These are phyloP conservation scores for Pseudorhombus dupliciocellatus DNA, from an alignment of 2,113 vertebrate species.

Conservation along the genomic window DNA sequence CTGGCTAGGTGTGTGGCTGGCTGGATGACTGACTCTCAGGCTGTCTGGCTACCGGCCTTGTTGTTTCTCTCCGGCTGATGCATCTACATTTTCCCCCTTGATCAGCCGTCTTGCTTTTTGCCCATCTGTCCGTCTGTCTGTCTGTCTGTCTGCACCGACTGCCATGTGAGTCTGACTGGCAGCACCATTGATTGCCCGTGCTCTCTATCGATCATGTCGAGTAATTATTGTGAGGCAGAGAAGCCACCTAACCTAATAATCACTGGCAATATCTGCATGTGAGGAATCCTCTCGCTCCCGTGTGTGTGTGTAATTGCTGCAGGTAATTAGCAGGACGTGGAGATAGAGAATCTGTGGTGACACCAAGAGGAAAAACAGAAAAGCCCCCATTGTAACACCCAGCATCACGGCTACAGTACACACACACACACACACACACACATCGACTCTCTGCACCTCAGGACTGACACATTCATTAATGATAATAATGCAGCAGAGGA, in stretches of 20 bases:
- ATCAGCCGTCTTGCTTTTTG: conserved; percentile 50
- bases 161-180: conserved; percentile 46
- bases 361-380: conserved; percentile 12
- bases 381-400: conserved; percentile 21
- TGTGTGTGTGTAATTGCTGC: conserved; percentile 31
- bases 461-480: conserved; percentile 50
- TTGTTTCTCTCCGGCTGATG: conserved; percentile 53
- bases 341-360: conserved; percentile 42
- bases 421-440: not conserved
- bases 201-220: conserved; percentile 65
- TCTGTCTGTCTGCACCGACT: conserved; percentile 22
- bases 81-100: conserved; percentile 45
- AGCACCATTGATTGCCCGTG: conserved; percentile 60
- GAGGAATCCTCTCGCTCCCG: conserved; percentile 23
- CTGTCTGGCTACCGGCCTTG: conserved; percentile 51
- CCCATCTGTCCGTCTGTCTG: conserved; percentile 25
- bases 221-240: conserved; percentile 61
- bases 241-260: conserved; percentile 67
- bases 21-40: conserved; percentile 49
- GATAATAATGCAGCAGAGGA: conserved; percentile 51
- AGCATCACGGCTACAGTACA: conserved; percentile 13
- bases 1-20: conserved; percentile 24
- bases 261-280: conserved; percentile 49
- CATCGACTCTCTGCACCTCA: conserved; percentile 2
- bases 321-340: conserved; percentile 51